Evolutionary conservation across 2,113 vertebrate genomes (phyloP), one percentile per base, ranked within the genome.

Genomic region (Rostratula benghalensis): DNA sequence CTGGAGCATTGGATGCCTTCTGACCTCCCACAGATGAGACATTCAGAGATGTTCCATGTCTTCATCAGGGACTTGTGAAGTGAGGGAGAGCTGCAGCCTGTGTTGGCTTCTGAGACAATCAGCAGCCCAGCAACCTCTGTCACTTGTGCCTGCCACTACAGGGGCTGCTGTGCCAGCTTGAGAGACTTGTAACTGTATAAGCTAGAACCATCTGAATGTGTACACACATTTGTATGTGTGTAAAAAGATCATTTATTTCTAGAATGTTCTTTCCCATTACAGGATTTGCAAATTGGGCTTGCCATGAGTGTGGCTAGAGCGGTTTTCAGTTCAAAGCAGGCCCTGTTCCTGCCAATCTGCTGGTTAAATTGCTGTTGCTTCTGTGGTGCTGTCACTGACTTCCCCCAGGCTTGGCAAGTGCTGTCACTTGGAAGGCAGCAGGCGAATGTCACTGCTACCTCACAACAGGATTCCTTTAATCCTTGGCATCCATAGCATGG

Each of bases 401-500:
- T 97, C 84, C 84, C 78, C 54, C 2, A 1, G 89, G 88, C 50
- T 91, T 91, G 94, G 94, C 94, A 93, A 87, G 87, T 11, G 1
- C 67, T 83, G 73, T 70, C 88, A 57, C 69, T 93, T 77, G 83
- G 94, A 96, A 96, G 87, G 84, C 95, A 92, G 92, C 80, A 91
- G 90, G 90, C 68, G 23, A 97, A 95, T 96, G 87, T 94, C 86
- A 96, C 74, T 4, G 43, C 86, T 87, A 31, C 71, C 89, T 94
- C 83, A 83, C 88, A 50, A 91, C 91, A 96, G 87, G 94, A 93
- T 93, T 92, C 96, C 92, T 91, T 86, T 90, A 97, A 96, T 94
- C 95, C 73, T 95, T 95, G 91, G 88, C 90, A 97, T 68, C 70
- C 88, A 54, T 84, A 4, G 20, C 41, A 76, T 75, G 70, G 80